Evolutionary conservation across 2,797 vertebrate genomes (phyloP), one percentile per base, ranked within the genome.

Genomic region (Pangasius macronema): DNA sequence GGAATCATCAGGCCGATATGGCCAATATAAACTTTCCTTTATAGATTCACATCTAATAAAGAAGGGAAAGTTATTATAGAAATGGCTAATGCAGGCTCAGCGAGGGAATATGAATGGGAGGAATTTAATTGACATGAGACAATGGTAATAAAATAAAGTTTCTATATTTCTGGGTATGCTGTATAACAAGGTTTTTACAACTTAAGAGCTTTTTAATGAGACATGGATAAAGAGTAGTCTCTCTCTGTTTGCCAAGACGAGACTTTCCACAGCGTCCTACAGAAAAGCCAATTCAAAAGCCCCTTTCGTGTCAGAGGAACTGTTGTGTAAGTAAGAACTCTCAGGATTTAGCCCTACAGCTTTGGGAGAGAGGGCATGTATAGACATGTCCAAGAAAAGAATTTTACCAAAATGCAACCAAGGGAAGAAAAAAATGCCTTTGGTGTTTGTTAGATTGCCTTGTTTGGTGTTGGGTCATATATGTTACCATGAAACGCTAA

Each of bases 31-130:
- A 57, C 82, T 39, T 83, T 84, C 46, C 86, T 79, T 87, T 84
- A 84, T 77, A 68, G 73, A 79, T 70, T 73, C 67, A 51, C n/a
- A 82, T 82, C 79, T 82, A 86, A 73, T 86, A 82, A 63, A 86
- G 57, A 72, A 51, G 24, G 79, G n/a, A 86, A 86, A 73, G 51
- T 79, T 82, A 84, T 87, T 84, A 77, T 83, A 67, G 61, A 76
- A 83, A 63, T 39, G 70, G 42, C 42, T 77, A 87, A 87, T 76
- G 36, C 77, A 46, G 85, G 51, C 51, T 72, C 53, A 30, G 73
- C 27, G 24, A 16, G 49, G 70, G 86, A 51, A 79, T 84, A 24
- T 67, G 70, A 86, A 82, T 63, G 39, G 53, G n/a, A 75, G 30
- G 10, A 33, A 61, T 59, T 63, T 82, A 82, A 86, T 82, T 61